Conservation (phyloP, 2,888 invertebrate species). For the Caenorhabditis sp. region DNA sequence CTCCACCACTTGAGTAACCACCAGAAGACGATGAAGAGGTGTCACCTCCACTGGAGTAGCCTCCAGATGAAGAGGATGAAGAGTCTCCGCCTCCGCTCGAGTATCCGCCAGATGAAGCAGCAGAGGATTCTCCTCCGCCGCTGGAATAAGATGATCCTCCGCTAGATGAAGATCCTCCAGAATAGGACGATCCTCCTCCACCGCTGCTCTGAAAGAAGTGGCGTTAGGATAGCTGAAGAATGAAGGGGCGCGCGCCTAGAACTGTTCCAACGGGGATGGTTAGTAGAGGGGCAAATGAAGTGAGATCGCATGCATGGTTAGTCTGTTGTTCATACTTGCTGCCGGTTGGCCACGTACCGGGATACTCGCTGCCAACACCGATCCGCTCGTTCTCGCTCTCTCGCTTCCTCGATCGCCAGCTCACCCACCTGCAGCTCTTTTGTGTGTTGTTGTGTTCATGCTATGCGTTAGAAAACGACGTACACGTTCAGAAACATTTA, state of each 20-base stretch:
- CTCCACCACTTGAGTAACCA: constrained; percentile 31
- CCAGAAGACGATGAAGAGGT: constrained; percentile 8
- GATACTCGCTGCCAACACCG: not conserved
- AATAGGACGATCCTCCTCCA: constrained; percentile 21
- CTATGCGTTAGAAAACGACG: constrained; percentile 53
- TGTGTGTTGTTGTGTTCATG: constrained; percentile 26
- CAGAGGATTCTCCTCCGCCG: constrained; percentile 9
- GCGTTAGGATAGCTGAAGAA: not conserved
- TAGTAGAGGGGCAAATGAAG: constrained; percentile 6
- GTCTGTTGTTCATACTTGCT: not conserved
- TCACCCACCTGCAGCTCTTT: too few species aligned
- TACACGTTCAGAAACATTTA: constrained; percentile 64
- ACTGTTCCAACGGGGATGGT: not conserved
- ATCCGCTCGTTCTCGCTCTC: too few species aligned
- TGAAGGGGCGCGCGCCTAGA: constrained; percentile 31
- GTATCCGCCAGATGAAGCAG: constrained; percentile 20
- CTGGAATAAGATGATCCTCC: constrained; percentile 5
- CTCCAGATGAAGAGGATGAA: constrained; percentile 31
- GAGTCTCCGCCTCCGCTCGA: constrained; percentile 27
- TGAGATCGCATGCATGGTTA: constrained; percentile 9
- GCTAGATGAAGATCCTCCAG: constrained; percentile 8
- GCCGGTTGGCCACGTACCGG: constrained; percentile 2
- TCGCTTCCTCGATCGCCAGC: too few species aligned
- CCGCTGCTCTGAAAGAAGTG: constrained; percentile 26
- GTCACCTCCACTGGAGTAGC: constrained; percentile 23